phyloP scores from a whole-genome alignment of 2,113 vertebrate genomes.

The Malurus alboscapulatus region DNA sequence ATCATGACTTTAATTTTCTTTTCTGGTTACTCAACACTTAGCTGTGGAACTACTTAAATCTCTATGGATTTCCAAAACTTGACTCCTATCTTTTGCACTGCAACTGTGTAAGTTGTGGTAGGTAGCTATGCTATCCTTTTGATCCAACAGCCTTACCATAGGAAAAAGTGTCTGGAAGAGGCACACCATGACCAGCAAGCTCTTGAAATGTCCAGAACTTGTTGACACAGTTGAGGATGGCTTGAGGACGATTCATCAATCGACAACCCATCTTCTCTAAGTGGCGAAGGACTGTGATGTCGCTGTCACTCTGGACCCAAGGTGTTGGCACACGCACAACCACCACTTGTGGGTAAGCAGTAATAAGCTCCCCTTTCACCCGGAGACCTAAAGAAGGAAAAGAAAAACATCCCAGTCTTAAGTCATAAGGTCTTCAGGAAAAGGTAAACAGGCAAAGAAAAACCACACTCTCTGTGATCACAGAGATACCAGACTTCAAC shows the following conservation, averaged over 20 bases:
- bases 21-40: background rate
- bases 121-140: background rate
- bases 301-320: conserved; percentile 83
- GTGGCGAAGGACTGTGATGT: conserved; percentile 82
- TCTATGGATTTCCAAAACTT: background rate
- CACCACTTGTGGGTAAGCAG: conserved; percentile 80
- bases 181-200: conserved; percentile 81
- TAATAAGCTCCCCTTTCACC: conserved; percentile 78
- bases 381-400: conserved; percentile 69
- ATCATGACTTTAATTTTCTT: background rate
- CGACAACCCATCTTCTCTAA: conserved; percentile 84
- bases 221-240: conserved; percentile 83
- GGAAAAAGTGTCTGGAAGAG: conserved; percentile 82
- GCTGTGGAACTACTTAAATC: background rate
- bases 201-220: conserved; percentile 85
- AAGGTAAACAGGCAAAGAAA: background rate
- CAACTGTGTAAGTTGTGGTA: background rate
- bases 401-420: background rate
- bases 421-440: background rate
- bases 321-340: conserved; percentile 82
- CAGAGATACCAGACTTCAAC: background rate
- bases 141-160: conserved; percentile 70
- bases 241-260: conserved; percentile 81
- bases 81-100: background rate
- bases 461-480: background rate